Conservation (phyloP, 2,113 vertebrate genomes). For the Pseudorhombus dupliciocellatus region DNA sequence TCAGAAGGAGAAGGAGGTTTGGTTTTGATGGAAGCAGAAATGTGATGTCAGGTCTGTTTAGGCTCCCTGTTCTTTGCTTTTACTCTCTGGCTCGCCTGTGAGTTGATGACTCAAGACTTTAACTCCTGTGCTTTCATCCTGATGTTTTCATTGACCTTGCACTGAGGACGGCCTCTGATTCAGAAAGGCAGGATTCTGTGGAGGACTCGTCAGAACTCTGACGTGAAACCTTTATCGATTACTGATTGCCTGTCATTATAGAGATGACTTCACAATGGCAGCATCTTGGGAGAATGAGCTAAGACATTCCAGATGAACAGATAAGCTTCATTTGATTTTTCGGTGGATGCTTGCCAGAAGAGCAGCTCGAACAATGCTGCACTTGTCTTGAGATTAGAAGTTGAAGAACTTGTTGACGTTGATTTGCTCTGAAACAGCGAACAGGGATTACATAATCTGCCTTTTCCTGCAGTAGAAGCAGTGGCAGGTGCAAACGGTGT, state of each 20-base stretch:
- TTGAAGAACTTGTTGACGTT: background rate
- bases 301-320: slow-evolving; percentile 9
- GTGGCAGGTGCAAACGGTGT: slow-evolving; percentile 46
- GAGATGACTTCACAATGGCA: slow-evolving; percentile 4
- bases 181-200: background rate
- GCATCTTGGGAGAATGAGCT: slow-evolving; percentile 19
- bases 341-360: slow-evolving; percentile 16
- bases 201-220: background rate
- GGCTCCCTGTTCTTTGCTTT: slow-evolving; percentile 7
- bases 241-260: slow-evolving; percentile 4
- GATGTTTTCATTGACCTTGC: slow-evolving; percentile 13
- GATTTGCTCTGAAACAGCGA: background rate
- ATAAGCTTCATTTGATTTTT: slow-evolving; percentile 34
- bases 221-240: slow-evolving; percentile 18
- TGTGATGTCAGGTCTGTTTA: slow-evolving; percentile 44
- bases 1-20: background rate
- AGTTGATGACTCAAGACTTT: slow-evolving; percentile 26
- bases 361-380: slow-evolving; percentile 18
- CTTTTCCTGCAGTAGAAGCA: background rate
- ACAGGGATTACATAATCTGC: background rate
- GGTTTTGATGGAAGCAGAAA: background rate
- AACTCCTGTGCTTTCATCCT: slow-evolving; percentile 16
- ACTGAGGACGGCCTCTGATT: background rate
- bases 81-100: slow-evolving; percentile 15
- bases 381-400: slow-evolving; percentile 21